phyloP scores from a whole-genome alignment of 2,797 vertebrate species.

The Helarctos malayanus region DNA sequence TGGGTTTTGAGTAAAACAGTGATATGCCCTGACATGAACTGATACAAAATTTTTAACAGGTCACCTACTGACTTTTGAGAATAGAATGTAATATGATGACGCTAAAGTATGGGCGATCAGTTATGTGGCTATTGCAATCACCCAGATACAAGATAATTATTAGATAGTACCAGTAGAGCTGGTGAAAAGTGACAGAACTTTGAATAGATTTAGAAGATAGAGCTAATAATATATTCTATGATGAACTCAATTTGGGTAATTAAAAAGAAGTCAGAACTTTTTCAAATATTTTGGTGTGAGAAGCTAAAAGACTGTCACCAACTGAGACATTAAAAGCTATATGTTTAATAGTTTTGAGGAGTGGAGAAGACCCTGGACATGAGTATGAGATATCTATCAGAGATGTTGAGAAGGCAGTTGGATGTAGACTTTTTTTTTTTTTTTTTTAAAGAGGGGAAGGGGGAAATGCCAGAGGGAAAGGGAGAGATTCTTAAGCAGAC shows the following conservation, averaged over 20 bases:
- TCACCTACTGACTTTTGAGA: background rate
- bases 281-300: background rate
- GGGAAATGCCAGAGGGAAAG: background rate
- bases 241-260: background rate
- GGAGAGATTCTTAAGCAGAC: background rate
- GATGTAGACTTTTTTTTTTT: background rate
- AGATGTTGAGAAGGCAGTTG: background rate
- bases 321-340: background rate
- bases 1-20: background rate
- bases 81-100: background rate
- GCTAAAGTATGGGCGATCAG: background rate
- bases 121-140: background rate
- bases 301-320: background rate
- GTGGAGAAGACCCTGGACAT: background rate
- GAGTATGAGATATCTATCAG: background rate
- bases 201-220: background rate
- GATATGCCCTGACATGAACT: background rate
- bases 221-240: background rate
- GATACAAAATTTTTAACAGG: background rate
- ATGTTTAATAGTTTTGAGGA: background rate
- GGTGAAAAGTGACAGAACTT: background rate
- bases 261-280: background rate
- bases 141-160: background rate
- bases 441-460: background rate
- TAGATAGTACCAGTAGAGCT: background rate